Conservation (phyloP, 2,888 invertebrate genomes). For the Pilophorus perplexus region DNA sequence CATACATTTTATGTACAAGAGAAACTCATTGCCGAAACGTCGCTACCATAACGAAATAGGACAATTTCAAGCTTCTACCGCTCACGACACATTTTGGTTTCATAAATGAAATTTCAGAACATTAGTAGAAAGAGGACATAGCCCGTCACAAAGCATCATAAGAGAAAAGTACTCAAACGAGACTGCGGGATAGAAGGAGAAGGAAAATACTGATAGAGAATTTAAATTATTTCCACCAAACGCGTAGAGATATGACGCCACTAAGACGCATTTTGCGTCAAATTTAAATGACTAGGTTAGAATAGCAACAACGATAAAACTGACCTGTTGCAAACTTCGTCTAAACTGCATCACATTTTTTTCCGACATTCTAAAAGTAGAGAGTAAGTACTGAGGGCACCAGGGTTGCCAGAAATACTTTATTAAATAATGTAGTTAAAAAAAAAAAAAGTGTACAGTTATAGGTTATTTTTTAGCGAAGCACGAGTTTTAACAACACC, state of each 20-base stretch:
- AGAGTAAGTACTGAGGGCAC: neutral
- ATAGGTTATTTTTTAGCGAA: no score
- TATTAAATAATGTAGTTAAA: neutral
- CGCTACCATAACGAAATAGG: neutral
- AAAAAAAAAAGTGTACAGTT: no score
- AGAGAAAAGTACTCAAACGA: neutral
- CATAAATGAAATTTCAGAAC: no score
- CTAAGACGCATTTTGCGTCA: slow-evolving; percentile 20
- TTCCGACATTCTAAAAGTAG: neutral
- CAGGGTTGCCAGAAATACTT: neutral
- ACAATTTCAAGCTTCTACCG: neutral
- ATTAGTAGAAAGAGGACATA: no score
- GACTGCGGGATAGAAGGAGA: no score
- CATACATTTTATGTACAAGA: neutral
- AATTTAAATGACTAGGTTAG: slow-evolving; percentile 41
- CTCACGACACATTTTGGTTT: no score
- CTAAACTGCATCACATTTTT: neutral
- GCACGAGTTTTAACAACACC: no score
- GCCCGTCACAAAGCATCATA: no score
- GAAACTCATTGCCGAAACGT: neutral
- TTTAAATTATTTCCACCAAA: no score
- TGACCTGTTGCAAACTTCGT: slow-evolving; percentile 4
- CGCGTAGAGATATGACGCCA: no score
- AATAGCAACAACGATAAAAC: slow-evolving; percentile 25
- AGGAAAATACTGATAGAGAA: no score